phyloP scores from a whole-genome alignment of 2,113 vertebrate genomes.

The Periophthalmodon schlosseri region DNA sequence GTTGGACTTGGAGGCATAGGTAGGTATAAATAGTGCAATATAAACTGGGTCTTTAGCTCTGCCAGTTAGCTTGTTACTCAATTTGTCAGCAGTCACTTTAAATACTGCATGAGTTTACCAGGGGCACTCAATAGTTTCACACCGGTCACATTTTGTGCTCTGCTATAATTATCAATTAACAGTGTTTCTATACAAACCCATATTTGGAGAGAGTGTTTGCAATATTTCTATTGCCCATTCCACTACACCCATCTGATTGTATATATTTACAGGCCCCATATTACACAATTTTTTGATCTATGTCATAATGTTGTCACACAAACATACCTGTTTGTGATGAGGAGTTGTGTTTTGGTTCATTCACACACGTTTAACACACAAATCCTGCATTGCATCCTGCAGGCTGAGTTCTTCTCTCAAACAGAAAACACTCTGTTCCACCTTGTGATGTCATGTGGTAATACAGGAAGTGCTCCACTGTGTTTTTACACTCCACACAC shows the following conservation, averaged over 20 bases:
- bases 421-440: too few species aligned
- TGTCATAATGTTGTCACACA: too few species aligned
- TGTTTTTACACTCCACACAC: too few species aligned
- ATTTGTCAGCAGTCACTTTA: constrained; percentile 16
- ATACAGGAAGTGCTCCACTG: too few species aligned
- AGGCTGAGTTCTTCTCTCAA: too few species aligned
- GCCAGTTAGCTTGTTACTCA: constrained; percentile 10
- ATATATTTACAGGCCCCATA: not conserved
- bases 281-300: too few species aligned
- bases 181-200: constrained; percentile 28
- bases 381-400: too few species aligned
- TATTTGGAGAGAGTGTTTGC: not conserved
- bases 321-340: too few species aligned
- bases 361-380: too few species aligned
- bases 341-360: too few species aligned
- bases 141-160: constrained; percentile 18
- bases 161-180: constrained; percentile 4
- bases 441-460: too few species aligned
- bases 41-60: constrained; percentile 43
- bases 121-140: constrained; percentile 6
- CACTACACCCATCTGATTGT: not conserved
- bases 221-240: not conserved
- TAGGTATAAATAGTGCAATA: constrained; percentile 69
- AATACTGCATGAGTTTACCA: constrained; percentile 23
- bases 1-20: constrained; percentile 46